Conservation (phyloP, 2,888 invertebrate species). For the Brassicogethes aeneus region DNA sequence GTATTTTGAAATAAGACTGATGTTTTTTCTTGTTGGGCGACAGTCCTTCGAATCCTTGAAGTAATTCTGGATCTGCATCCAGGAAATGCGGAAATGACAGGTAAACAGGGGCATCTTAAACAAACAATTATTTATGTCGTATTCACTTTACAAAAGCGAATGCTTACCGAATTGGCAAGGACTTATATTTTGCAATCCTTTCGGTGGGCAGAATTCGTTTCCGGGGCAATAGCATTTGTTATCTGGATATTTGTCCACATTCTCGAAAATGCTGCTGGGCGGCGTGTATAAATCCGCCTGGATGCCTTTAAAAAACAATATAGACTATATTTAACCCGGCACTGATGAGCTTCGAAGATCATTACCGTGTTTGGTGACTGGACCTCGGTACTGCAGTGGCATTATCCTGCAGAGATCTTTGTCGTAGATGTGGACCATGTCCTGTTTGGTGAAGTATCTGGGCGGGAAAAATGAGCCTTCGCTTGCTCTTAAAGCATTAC, state of each 20-base stretch:
- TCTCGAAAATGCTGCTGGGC: conserved; percentile 59
- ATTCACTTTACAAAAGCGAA: too few species aligned
- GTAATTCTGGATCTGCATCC: conserved; percentile 62
- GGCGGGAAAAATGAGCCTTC: conserved; percentile 84
- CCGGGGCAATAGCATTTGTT: conserved; percentile 72
- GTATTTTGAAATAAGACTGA: conserved; percentile 73
- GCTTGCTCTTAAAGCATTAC: conserved; percentile 61
- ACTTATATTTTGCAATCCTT: conserved; percentile 76
- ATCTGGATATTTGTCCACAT: conserved; percentile 54
- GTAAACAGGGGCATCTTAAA: conserved; percentile 75
- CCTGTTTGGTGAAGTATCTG: conserved; percentile 54
- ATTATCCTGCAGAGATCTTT: conserved; percentile 78
- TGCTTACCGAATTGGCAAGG: conserved; percentile 76
- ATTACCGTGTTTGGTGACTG: conserved; percentile 63
- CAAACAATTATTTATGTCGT: conserved; percentile 4
- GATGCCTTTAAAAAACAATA: conserved; percentile 52
- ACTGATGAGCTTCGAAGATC: too few species aligned
- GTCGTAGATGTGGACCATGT: conserved; percentile 70
- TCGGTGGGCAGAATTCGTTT: conserved; percentile 57
- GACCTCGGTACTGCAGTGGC: conserved; percentile 61
- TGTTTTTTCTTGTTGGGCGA: conserved; percentile 60
- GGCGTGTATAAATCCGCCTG: conserved; percentile 66
- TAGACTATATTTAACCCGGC: too few species aligned
- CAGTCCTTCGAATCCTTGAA: conserved; percentile 62
- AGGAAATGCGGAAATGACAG: conserved; percentile 86